These are phyloP conservation scores for Limanda limanda DNA, from an alignment of 2,113 vertebrate species.

Conservation along the genomic window DNA sequence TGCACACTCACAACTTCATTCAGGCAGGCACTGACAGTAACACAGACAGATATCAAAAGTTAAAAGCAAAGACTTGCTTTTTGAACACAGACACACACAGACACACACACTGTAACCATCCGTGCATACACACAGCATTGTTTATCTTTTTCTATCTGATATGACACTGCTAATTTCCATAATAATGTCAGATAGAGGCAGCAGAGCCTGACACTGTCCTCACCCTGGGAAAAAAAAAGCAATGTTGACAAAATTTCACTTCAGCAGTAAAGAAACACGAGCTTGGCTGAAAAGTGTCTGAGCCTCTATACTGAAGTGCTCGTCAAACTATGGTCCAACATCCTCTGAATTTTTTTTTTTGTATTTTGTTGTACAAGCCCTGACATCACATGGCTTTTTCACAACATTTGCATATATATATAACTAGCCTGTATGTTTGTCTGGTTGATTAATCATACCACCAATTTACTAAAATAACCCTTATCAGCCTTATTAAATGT, in stretches of 20 bases:
- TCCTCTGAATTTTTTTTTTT: neutral
- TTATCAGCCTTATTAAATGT: neutral
- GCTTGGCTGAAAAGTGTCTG: neutral
- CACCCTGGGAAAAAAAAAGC: neutral
- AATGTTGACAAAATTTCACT: neutral
- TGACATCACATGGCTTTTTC: neutral
- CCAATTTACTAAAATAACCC: neutral
- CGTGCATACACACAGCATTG: neutral
- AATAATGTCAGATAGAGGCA: constrained; percentile 3
- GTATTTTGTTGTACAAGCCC: neutral
- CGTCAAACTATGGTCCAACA: neutral
- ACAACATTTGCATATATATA: neutral
- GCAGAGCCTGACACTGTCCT: constrained; percentile 6
- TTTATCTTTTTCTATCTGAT: neutral
- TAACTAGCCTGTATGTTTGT: neutral
- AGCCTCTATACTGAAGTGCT: neutral
- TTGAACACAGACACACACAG: neutral
- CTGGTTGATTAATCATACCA: neutral
- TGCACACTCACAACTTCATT: constrained; percentile 27
- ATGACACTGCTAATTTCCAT: constrained; percentile 8
- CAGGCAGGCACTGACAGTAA: constrained; percentile 14
- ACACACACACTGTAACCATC: neutral
- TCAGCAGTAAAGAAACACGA: neutral
- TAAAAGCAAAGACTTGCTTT: constrained; percentile 21
- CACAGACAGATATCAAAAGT: constrained; percentile 11